A percentile compares a stretch with the other conserved stretches of the same genome.
These are phyloP conservation scores for Mus minutoides DNA, from an alignment of 2,797 vertebrate species.

Conservation along the genomic window DNA sequence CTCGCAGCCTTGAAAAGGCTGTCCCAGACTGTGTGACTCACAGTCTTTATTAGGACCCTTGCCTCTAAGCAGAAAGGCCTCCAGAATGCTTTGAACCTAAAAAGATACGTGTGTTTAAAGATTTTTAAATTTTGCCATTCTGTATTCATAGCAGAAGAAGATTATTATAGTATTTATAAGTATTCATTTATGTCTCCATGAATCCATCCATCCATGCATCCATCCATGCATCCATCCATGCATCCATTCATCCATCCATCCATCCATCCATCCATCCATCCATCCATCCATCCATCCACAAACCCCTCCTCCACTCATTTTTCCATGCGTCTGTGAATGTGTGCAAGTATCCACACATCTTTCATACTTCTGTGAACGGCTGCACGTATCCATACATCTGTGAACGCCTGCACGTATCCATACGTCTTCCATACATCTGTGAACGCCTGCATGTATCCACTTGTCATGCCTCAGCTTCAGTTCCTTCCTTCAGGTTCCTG, in stretches of 20 bases:
- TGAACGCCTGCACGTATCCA: too few relatives aligned
- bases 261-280: too few relatives aligned
- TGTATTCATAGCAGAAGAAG: not conserved
- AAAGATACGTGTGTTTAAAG: not conserved
- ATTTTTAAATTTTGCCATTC: slow-evolving; percentile 13
- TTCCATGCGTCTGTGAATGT: not conserved
- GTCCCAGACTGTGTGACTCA: fast-evolving
- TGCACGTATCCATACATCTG: too few relatives aligned
- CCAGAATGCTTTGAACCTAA: not conserved
- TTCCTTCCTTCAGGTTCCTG: not conserved
- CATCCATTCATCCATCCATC: not conserved
- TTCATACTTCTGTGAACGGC: too few relatives aligned
- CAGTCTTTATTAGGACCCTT: not conserved
- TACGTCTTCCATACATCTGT: too few relatives aligned
- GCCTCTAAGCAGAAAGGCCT: not conserved
- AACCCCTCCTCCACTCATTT: not conserved
- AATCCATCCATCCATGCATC: not conserved
- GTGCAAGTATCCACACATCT: not conserved
- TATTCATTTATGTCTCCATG: not conserved
- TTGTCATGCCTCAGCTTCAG: not conserved
- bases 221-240: not conserved
- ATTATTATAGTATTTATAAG: not conserved
- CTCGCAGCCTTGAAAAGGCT: not conserved
- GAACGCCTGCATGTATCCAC: not conserved
- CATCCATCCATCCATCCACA: not conserved